Conservation (phyloP, 2,888 invertebrate genomes). For the Heliconius sara region DNA sequence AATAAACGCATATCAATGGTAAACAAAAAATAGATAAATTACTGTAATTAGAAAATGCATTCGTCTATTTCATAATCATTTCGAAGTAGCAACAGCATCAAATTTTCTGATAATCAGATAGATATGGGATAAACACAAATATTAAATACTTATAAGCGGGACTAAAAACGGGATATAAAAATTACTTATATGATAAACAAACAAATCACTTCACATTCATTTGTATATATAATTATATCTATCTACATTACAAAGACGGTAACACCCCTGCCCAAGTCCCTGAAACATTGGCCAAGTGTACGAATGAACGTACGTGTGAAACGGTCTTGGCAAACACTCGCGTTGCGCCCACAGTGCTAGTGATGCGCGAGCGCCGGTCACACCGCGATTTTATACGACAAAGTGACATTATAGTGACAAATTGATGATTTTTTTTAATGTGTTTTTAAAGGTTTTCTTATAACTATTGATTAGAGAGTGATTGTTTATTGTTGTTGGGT, state of each 20-base stretch:
- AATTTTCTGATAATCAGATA: background rate
- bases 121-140: too few relatives aligned
- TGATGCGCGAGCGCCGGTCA: constrained; percentile 72
- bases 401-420: constrained; percentile 20
- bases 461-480: background rate
- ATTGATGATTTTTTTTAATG: background rate
- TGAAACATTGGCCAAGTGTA: constrained; percentile 42
- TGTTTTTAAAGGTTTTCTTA: background rate
- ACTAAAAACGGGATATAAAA: background rate
- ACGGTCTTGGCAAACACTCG: constrained; percentile 59
- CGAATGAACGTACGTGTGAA: constrained; percentile 36
- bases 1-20: background rate
- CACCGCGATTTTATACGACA: constrained; percentile 54
- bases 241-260: background rate
- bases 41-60: background rate
- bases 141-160: too few relatives aligned
- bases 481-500: background rate
- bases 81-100: too few relatives aligned
- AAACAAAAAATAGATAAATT: background rate
- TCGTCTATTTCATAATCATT: background rate
- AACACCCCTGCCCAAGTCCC: constrained; percentile 39
- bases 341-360: constrained; percentile 68
- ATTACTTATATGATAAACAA: background rate
- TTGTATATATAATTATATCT: background rate
- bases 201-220: background rate